Percentiles rank a stretch among this genome's conserved stretches.
Evolutionary conservation across 92 coral and sea anemone genomes (phyloP).

Genomic region (Metridium senile): DNA sequence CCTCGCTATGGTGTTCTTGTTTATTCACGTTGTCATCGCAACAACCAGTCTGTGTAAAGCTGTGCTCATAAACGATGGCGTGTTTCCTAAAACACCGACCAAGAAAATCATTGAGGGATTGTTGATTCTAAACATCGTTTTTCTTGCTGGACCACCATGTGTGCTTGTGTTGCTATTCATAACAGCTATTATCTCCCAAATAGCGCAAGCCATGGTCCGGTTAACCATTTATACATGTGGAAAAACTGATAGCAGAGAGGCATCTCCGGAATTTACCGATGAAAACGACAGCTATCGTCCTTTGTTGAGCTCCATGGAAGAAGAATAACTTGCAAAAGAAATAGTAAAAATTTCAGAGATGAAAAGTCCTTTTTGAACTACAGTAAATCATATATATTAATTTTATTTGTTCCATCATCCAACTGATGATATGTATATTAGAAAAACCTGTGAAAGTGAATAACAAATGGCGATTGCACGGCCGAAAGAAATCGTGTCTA

Average conservation of each 20-base stretch:
- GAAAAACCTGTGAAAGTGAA: too few species aligned
- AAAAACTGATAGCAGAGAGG: not conserved
- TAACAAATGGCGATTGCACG: too few species aligned
- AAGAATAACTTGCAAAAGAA: too few species aligned
- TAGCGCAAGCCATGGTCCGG: constrained; percentile 5
- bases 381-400: too few species aligned
- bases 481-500: too few species aligned
- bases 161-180: constrained; percentile 19
- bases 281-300: not conserved
- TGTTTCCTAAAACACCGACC: constrained; percentile 26
- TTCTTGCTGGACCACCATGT: constrained; percentile 33
- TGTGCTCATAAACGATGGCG: constrained; percentile 39
- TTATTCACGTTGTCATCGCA: constrained; percentile 42
- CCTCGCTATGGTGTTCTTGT: constrained; percentile 37
- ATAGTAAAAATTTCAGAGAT: too few species aligned
- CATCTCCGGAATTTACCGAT: not conserved
- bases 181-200: constrained; percentile 42
- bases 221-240: not conserved
- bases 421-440: too few species aligned
- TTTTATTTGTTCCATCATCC: too few species aligned
- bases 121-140: constrained; percentile 31
- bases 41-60: constrained; percentile 46
- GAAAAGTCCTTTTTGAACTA: too few species aligned
- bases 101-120: constrained; percentile 12
- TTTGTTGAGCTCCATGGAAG: not conserved